phyloP scores from a whole-genome alignment of 1,140 invertebrate species.

The Platyscapa corneri region DNA sequence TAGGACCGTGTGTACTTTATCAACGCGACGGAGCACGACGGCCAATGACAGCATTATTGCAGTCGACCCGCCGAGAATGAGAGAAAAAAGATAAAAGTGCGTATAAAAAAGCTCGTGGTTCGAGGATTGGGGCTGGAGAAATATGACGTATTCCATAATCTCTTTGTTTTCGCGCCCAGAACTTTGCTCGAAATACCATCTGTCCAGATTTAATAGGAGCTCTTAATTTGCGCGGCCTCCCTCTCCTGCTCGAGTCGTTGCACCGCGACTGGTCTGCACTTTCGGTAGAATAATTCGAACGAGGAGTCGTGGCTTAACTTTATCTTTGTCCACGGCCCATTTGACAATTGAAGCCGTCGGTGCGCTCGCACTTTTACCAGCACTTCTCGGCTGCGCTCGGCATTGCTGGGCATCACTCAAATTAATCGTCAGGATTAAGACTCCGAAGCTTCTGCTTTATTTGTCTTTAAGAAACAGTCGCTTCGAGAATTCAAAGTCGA shows the following conservation, averaged over 20 bases:
- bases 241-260: not conserved
- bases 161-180: slow-evolving; percentile 22
- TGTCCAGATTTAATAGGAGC: not conserved
- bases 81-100: too few relatives aligned
- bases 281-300: not conserved
- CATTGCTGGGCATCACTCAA: too few relatives aligned
- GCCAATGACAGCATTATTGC: slow-evolving; percentile 47
- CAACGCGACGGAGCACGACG: slow-evolving; percentile 19
- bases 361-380: not conserved
- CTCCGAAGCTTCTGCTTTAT: not conserved
- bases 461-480: not conserved
- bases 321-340: slow-evolving; percentile 6
- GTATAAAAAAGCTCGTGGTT: too few relatives aligned
- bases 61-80: too few relatives aligned
- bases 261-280: not conserved
- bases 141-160: slow-evolving; percentile 36
- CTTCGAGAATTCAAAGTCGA: not conserved
- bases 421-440: slow-evolving; percentile 5
- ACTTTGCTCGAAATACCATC: slow-evolving; percentile 16
- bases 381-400: not conserved
- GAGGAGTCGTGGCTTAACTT: not conserved
- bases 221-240: slow-evolving; percentile 8
- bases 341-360: slow-evolving; percentile 9
- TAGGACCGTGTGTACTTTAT: slow-evolving; percentile 15
- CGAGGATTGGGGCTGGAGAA: not conserved